Conservation (phyloP, 2,888 invertebrate genomes). For the Cosmorhoe ocellata region DNA sequence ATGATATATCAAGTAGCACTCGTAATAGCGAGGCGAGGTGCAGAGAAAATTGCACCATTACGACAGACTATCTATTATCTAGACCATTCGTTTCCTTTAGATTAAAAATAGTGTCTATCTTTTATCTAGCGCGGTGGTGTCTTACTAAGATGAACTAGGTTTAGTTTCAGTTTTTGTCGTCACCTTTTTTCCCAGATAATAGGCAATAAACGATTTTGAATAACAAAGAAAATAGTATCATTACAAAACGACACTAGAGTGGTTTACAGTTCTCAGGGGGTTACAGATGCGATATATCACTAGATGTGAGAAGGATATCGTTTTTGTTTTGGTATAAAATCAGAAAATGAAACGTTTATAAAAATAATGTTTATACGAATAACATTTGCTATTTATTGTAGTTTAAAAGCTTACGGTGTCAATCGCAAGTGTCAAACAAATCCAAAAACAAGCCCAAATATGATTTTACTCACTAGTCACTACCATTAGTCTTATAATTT, state of each 20-base stretch:
- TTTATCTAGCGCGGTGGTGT: no score
- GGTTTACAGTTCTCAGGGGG: conserved; percentile 23
- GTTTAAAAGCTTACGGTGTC: no score
- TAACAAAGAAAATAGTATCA: conserved; percentile 12
- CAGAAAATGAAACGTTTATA: conserved; percentile 6
- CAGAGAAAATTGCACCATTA: conserved; percentile 27
- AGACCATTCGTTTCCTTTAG: no score
- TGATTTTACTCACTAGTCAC: no score
- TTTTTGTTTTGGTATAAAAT: conserved; percentile 25
- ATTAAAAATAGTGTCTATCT: background rate
- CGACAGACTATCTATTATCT: conserved; percentile 53
- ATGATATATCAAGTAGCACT: conserved; percentile 15
- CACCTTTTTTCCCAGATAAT: no score
- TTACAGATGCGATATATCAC: conserved; percentile 43
- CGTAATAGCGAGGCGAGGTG: conserved; percentile 7
- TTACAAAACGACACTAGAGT: conserved; percentile 10
- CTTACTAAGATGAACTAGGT: no score
- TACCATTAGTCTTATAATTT: no score
- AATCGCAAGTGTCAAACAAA: no score
- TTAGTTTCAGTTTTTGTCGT: no score
- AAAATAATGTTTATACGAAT: no score
- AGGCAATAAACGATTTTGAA: conserved; percentile 16
- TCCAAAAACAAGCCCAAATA: no score
- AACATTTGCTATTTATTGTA: no score
- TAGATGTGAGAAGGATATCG: conserved; percentile 48